Evolutionary conservation across 2,113 vertebrate genomes (phyloP), one percentile per base, ranked within the genome.

Genomic region (Sceloporus tristichus): DNA sequence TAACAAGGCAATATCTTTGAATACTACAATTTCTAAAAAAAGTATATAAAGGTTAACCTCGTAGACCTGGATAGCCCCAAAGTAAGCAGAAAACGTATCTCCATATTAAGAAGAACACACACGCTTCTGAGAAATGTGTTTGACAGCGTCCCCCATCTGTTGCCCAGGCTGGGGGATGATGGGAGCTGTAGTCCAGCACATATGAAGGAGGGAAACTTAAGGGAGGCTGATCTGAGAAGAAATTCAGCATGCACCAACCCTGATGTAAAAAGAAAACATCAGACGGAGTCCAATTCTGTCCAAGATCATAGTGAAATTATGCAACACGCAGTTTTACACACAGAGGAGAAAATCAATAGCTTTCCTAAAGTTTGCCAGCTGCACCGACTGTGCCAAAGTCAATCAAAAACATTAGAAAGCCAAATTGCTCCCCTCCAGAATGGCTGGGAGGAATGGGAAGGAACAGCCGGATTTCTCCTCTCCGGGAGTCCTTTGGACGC

Each of bases 371-470:
- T 82, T 83, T 54, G 73, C 79, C 59, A 75, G 75, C 21, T 27
- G 29, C 23, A 13, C 42, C 8, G 38, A 34, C 27, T 3, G 18
- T 16, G 70, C 40, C 79, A 87, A 34, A 74, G 29, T 66, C 71
- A 82, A 82, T 66, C 40, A 68, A 66, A 68, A 88, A 53, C 77
- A 76, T 88, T 68, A 38, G 73, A 83, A 76, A 68, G 68, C 86
- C 5, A 38, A 75, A 82, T 75, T 9, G 5, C 48, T 76, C 65
- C 29, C 34, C 29, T 83, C 54, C 73, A 19, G 21, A 77, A 75
- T 5, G 13, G 2, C 54, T 9, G 8, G n/a, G 1, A 2, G 7
- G 40, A 6, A n/a, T 7, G 5, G 0, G 13, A 1, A 11, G 23
- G 27, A 53, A 13, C 38, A 14, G 29, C 1, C 2, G n/a, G 4